These are phyloP conservation scores for Caenorhabditis sp. DNA, from an alignment of 2,888 invertebrate genomes.

Conservation along the genomic window DNA sequence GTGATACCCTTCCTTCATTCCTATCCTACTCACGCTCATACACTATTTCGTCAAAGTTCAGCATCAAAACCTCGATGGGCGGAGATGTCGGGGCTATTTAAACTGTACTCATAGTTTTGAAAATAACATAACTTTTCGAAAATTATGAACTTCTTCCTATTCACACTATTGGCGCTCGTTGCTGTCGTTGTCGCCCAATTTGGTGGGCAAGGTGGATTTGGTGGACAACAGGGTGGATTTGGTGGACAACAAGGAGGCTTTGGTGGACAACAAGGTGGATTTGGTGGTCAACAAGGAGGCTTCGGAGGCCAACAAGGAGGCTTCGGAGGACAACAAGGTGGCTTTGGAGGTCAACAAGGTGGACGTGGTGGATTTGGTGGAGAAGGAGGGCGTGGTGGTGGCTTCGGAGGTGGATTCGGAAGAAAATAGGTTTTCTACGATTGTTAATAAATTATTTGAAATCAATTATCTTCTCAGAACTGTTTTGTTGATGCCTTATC, in stretches of 20 bases:
- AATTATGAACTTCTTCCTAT: neutral
- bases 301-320: slow-evolving; percentile 6
- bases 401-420: neutral
- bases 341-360: neutral
- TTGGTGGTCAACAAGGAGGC: slow-evolving; percentile 1
- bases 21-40: neutral
- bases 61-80: neutral
- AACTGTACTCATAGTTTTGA: too few relatives aligned
- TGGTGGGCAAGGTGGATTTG: neutral
- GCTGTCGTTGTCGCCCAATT: neutral
- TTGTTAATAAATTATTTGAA: neutral
- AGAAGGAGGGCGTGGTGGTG: neutral
- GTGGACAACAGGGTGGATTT: too few relatives aligned
- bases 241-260: neutral
- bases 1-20: neutral
- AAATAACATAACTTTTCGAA: too few relatives aligned
- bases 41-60: neutral
- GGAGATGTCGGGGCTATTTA: neutral
- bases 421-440: neutral
- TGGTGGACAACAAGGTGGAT: neutral
- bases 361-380: slow-evolving; percentile 2
- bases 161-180: neutral
- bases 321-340: slow-evolving; percentile 3
- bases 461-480: neutral
- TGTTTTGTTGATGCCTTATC: neutral